Conservation (phyloP, 2,888 invertebrate species). For the Hypercompe scribonia region DNA sequence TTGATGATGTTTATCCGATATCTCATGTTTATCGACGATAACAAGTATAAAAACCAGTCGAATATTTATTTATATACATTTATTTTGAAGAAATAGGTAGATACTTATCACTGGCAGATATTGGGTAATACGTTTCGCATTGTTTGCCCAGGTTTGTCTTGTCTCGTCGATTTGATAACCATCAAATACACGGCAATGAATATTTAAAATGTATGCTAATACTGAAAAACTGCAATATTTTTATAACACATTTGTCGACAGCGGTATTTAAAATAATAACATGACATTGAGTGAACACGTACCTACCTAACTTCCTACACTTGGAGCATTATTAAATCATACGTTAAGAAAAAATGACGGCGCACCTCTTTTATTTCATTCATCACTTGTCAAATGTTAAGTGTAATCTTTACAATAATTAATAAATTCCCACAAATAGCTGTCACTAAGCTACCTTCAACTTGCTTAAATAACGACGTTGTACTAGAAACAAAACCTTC, state of each 20-base stretch:
- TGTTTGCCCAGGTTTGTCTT: background rate
- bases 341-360: background rate
- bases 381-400: background rate
- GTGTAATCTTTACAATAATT: background rate
- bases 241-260: background rate
- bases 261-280: background rate
- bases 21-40: background rate
- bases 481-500: conserved; percentile 33
- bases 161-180: background rate
- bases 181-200: background rate
- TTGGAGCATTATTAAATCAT: background rate
- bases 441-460: conserved; percentile 18
- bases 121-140: background rate
- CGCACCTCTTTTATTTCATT: background rate
- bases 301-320: background rate
- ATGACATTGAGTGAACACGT: background rate
- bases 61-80: background rate
- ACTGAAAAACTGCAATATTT: background rate
- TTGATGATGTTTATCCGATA: background rate
- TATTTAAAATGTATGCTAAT: background rate
- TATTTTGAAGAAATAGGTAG: background rate
- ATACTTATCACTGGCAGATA: background rate
- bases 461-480: conserved; percentile 9
- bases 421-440: conserved; percentile 6
- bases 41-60: background rate